These are phyloP conservation scores for Coreius guichenoti DNA, from an alignment of 2,797 vertebrate species.

Conservation along the genomic window DNA sequence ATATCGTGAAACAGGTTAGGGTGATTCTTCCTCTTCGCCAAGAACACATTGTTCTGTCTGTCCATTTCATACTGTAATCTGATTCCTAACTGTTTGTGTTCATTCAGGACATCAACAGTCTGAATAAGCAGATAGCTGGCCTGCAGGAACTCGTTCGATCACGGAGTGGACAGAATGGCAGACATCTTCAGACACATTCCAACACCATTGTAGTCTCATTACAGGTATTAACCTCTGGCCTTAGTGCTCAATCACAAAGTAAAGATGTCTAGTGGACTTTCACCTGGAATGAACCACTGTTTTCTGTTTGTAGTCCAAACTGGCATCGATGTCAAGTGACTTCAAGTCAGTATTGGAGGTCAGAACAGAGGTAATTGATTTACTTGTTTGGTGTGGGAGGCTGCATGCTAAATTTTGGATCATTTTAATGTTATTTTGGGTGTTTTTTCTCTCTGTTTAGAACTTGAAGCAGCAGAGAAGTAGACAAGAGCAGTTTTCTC, in stretches of 20 bases:
- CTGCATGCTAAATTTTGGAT: background rate
- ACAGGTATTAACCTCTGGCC: slow-evolving; percentile 65
- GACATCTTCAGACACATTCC: slow-evolving; percentile 83
- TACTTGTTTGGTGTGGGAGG: background rate
- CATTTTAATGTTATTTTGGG: background rate
- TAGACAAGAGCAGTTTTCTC: slow-evolving; percentile 83
- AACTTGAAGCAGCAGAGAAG: slow-evolving; percentile 83
- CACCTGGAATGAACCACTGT: background rate
- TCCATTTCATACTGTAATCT: background rate
- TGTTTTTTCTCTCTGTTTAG: slow-evolving; percentile 62
- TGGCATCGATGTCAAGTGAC: slow-evolving; percentile 85
- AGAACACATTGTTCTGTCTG: background rate
- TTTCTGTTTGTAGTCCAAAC: slow-evolving; percentile 75
- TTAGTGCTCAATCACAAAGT: background rate
- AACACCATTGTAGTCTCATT: slow-evolving; percentile 83
- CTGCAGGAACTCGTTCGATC: slow-evolving; percentile 81
- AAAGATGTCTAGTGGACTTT: background rate
- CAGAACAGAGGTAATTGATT: slow-evolving; percentile 79
- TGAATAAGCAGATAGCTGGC: slow-evolving; percentile 86
- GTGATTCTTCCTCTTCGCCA: background rate
- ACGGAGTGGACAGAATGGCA: slow-evolving; percentile 76
- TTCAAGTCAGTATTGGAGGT: slow-evolving; percentile 86
- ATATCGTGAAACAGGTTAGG: slow-evolving; percentile 85
- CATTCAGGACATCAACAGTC: slow-evolving; percentile 81
- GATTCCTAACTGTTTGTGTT: background rate